Evolutionary conservation across 2,888 invertebrate species (phyloP), one percentile per base, ranked within the genome.

Genomic region (Caenorhabditis sulstoni): DNA sequence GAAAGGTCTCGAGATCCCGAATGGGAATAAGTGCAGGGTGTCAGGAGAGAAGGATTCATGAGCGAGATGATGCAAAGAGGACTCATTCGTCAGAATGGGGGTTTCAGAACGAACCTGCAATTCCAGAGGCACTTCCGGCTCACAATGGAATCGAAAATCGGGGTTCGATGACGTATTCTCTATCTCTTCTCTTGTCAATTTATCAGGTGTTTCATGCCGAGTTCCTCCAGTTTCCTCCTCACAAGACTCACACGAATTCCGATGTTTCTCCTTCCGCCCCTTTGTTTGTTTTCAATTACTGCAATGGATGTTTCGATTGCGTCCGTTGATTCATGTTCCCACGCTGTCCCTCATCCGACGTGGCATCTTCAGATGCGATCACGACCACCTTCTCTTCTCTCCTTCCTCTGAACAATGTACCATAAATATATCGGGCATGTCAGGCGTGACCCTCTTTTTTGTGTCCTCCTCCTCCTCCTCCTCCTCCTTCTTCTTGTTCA

Each of bases 371-470:
- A 52, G 61, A 61, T 70, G 53, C 44, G 53, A 61, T 70, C 47
- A 41, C 62, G 57, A 71, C 71, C 71, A 64, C 71, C 47, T 62
- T 39, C 29, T 29, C 7, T 7, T 3, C 22, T 41, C 12, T 3
- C n/a, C 12, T 16, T n/a, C n/a, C 12, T 49, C 50, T 29, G 41
- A 71, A 73, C 64, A 73, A 73, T 64, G 73, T 73, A 50, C 58
- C 50, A 73, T 73, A 73, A 73, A 73, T 73, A 57, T 50, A 8
- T 57, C 49, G 64, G 49, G 41, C 64, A 5, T 29, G 73, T 73
- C 73, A 64, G 50, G 50, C 71, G 71, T 73, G 73, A 58, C 58
- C 73, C 73, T 57, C 57, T 50, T 14, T 41, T n/a, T n/a, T n/a
- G n/a, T n/a, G n/a, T n/a, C n/a, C n/a, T n/a, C n/a, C n/a, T n/a